Percentiles rank a stretch among this genome's conserved stretches.
These are phyloP conservation scores for Lanius collurio DNA, from an alignment of 2,113 vertebrate species.

Conservation along the genomic window DNA sequence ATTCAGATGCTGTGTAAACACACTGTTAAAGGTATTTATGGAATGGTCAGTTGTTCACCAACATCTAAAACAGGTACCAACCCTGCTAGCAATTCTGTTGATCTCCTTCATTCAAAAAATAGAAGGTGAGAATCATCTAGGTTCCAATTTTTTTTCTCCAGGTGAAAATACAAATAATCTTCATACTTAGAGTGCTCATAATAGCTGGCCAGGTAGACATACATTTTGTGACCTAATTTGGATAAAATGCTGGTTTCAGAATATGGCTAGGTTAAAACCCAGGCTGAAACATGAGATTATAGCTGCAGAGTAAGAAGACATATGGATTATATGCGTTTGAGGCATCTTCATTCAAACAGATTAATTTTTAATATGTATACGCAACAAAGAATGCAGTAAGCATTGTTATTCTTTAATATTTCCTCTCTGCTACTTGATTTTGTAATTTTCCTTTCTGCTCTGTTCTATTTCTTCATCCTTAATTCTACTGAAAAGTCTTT, in stretches of 20 bases:
- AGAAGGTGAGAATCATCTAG: background rate
- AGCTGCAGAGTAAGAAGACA: background rate
- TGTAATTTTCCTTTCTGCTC: background rate
- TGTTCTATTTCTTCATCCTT: background rate
- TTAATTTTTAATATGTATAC: background rate
- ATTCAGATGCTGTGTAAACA: background rate
- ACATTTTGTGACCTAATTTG: background rate
- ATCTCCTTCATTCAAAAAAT: background rate
- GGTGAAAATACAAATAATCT: background rate
- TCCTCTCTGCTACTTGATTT: background rate
- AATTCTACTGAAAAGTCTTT: background rate
- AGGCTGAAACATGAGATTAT: background rate
- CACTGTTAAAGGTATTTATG: background rate
- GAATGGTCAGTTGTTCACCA: background rate
- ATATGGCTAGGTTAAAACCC: background rate
- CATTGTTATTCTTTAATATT: background rate
- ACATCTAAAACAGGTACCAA: background rate
- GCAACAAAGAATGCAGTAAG: background rate
- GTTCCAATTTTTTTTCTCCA: background rate
- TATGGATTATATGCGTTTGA: background rate
- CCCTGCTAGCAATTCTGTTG: background rate
- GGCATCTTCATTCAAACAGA: background rate
- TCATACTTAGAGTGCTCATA: fast-evolving
- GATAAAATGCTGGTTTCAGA: background rate
- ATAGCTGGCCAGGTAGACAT: background rate